A percentile compares a stretch with the other conserved stretches of the same genome.
Evolutionary conservation across 2,797 vertebrate genomes (phyloP).

Genomic region (Molothrus ater): DNA sequence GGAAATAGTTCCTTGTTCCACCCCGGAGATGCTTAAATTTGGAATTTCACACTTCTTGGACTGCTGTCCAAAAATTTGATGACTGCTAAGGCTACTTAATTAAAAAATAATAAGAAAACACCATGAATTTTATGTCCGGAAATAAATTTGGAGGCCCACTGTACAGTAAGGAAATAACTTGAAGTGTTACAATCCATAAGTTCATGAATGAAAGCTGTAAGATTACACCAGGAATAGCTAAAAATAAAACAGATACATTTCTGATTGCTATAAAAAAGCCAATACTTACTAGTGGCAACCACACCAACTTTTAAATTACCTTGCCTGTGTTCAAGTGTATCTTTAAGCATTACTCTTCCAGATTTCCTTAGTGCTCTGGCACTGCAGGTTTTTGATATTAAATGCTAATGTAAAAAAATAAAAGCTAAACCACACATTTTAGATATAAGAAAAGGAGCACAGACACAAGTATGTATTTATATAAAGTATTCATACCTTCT

Average conservation of each 20-base stretch:
- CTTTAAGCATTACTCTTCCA: neutral
- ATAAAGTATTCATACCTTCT: neutral
- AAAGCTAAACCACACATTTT: neutral
- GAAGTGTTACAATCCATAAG: neutral
- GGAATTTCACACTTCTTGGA: constrained; percentile 12
- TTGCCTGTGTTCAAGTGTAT: neutral
- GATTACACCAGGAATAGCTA: neutral
- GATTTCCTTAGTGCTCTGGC: neutral
- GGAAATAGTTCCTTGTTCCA: neutral
- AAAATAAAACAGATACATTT: neutral
- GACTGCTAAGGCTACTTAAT: neutral
- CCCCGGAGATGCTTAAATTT: neutral
- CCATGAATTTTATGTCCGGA: constrained; percentile 12
- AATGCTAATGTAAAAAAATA: neutral
- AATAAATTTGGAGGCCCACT: neutral
- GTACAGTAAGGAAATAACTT: neutral
- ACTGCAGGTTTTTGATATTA: neutral
- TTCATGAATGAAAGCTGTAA: neutral
- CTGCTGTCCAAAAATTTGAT: neutral
- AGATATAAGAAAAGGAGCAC: neutral
- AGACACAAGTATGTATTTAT: neutral
- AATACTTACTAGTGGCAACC: neutral
- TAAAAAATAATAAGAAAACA: constrained; percentile 17
- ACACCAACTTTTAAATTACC: neutral
- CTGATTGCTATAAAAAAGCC: neutral